Base-by-base conservation (phyloP, 1,140 invertebrate genomes). In the Drosophila ambigua region DNA sequence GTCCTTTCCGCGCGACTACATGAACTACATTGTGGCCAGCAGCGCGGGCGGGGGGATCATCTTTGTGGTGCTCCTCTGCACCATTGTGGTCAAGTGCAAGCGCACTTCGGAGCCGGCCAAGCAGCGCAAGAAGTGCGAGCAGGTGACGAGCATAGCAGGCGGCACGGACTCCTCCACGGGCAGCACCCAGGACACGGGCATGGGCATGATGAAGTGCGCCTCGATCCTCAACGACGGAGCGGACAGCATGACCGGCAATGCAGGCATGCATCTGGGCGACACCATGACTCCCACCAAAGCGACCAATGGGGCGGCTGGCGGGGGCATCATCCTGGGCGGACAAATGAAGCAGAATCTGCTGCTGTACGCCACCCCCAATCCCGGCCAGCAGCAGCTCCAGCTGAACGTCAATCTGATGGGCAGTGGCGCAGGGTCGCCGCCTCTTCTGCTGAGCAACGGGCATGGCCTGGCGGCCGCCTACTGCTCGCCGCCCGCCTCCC, bases 1-100 rank as follows among this genome's bases (percentile, higher is more conserved):
- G 2, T 93, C 93, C 8, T 94, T 95, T 83, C 94, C 95, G 1
- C 93, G 94, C 31, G 94, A 95, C 83, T 95, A 95, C 79, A 92
- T 92, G 89, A 88, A 92, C 59, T 87, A 92, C 20, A 93, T 95
- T 53, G 92, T 96, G 28, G 93, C 95, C 11, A 93, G 95, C 72
- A 94, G 95, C 26, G 94, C 94, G 8, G 93, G 94, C 28, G 93
- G 94, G 2, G 94, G 94, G 64, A 92, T 95, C 28, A 92, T 95
- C 44, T 92, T 95, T 4, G 88, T 95, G 35, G 91, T 95, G 2
- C 92, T 95, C 35, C 93, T 95, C 16, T 93, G 94, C 77, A 93
- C 94, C 63, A 94, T 94, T 35, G 93, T 95, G 90, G 95, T 94
- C 71, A 94, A 94, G 91, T 93, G 93, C 11, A 93, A 93, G 45